Evolutionary conservation across 2,113 vertebrate genomes (phyloP), one percentile per base, ranked within the genome.

Genomic region (Perca fluviatilis): DNA sequence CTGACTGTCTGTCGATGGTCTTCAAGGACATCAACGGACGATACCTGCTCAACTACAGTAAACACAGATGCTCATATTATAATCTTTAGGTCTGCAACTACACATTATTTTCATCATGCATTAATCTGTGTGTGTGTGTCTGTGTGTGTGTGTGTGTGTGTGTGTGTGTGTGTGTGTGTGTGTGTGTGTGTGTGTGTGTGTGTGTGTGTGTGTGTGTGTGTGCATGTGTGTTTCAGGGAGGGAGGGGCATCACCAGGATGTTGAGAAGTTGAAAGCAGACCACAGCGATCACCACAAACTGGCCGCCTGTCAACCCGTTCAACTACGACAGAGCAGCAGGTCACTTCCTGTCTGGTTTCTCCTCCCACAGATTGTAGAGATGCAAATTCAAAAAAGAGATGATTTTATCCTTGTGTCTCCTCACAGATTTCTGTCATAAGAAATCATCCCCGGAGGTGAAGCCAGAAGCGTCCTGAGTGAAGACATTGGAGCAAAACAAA

Each of bases 341-440:
- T 83, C 58, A 30, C 30, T 4, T 30, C 30, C 30, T 30, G 4
- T 30, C 30, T 30, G 30, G 30, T 30, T 30, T 30, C 30, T 30
- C 30, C 30, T 30, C 30, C 30, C 30, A 30, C 30, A 30, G 30
- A 30, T 30, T 30, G 30, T 30, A 30, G 30, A 30, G 30, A 30
- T 30, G 30, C 30, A 30, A 30, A 30, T 30, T 30, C 5, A 30
- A 30, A 30, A 30, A 30, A 30, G 30, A 4, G 0, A 30, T 10
- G 8, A 54, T 56, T 12, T 30, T 0, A 30, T 76, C 33, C 2
- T 68, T 21, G 30, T 9, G 8, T 66, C n/a, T 62, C 27, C 27
- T 61, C 79, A 88, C 74, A 88, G 86, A 79, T 30, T 82, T 79
- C 1, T 85, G 82, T 54, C 79, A 62, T 4, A 75, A 53, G 65